Evolutionary conservation across 2,888 invertebrate genomes (phyloP).

Genomic region (Drosophila setosimentum): DNA sequence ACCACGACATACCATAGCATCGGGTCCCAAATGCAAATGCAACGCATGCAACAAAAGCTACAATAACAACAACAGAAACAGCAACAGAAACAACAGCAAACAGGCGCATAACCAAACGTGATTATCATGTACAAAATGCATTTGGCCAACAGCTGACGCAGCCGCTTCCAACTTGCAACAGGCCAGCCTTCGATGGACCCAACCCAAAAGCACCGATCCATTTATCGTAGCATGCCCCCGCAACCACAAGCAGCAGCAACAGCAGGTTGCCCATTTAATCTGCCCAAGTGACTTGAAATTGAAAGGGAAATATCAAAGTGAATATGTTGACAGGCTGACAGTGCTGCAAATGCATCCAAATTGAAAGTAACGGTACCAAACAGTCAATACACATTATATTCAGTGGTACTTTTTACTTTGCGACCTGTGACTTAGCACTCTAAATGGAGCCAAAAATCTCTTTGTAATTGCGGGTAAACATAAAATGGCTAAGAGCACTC

Average conservation of each 20-base stretch:
- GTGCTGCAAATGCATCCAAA: constrained; percentile 19
- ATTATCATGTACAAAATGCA: constrained; percentile 72
- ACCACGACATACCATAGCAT: constrained; percentile 61
- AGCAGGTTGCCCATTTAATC: constrained; percentile 71
- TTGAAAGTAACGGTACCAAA: neutral
- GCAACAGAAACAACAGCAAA: constrained; percentile 26
- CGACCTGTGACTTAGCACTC: neutral
- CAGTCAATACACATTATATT: constrained; percentile 5
- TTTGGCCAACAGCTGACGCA: constrained; percentile 72
- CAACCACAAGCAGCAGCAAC: constrained; percentile 49
- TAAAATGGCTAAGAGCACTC: neutral
- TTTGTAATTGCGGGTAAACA: neutral
- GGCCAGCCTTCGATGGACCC: constrained; percentile 25
- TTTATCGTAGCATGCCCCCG: constrained; percentile 36
- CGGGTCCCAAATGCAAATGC: constrained; percentile 15
- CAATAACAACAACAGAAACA: constrained; percentile 5
- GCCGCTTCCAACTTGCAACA: constrained; percentile 43
- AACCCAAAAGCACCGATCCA: constrained; percentile 8
- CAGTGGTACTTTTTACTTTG: neutral
- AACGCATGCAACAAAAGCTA: constrained; percentile 6
- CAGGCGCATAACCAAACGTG: constrained; percentile 61
- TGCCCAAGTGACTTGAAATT: constrained; percentile 73
- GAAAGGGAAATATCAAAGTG: constrained; percentile 79
- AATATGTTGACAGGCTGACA: constrained; percentile 63
- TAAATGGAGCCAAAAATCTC: neutral